A percentile compares a stretch with the other conserved stretches of the same genome.
Conservation (phyloP, 2,113 vertebrate genomes). For the Misgurnus anguillicaudatus region DNA sequence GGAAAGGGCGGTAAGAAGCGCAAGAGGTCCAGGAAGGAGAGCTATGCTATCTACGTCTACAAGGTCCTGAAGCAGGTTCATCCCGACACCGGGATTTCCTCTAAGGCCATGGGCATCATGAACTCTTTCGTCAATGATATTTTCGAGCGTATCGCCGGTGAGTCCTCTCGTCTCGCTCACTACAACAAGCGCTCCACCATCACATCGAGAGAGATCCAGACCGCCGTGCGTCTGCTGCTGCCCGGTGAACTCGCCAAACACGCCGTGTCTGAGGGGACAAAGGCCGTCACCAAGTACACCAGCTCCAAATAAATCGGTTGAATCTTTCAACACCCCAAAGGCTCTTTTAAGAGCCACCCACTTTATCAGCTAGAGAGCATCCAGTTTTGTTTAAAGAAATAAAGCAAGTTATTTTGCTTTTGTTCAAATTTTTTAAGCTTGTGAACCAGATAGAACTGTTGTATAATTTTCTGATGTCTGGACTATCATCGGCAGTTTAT, state of each 20-base stretch:
- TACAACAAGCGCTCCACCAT: slow-evolving; percentile 73
- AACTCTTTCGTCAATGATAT: slow-evolving; percentile 78
- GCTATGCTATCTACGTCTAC: neutral
- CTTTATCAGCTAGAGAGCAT: too few relatives aligned
- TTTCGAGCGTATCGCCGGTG: slow-evolving; percentile 65
- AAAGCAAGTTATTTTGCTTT: too few relatives aligned
- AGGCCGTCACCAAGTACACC: slow-evolving; percentile 20
- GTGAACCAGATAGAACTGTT: too few relatives aligned
- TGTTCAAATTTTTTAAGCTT: too few relatives aligned
- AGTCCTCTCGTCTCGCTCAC: slow-evolving; percentile 65
- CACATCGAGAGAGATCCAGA: slow-evolving; percentile 81
- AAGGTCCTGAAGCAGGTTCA: neutral
- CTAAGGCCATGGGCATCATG: slow-evolving; percentile 73
- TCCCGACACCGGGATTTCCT: neutral
- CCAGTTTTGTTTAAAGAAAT: too few relatives aligned
- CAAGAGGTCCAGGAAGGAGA: neutral
- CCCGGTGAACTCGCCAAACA: slow-evolving; percentile 38
- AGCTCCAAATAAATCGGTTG: neutral
- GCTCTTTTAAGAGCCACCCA: too few relatives aligned
- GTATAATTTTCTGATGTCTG: too few relatives aligned
- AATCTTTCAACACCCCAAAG: too few relatives aligned
- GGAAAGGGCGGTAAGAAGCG: neutral
- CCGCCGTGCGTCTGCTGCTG: slow-evolving; percentile 73
- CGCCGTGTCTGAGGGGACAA: slow-evolving; percentile 37
- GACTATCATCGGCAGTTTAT: too few relatives aligned